A percentile compares a stretch with the other conserved stretches of the same genome.
These are phyloP conservation scores for Scatophagus argus DNA, from an alignment of 2,113 vertebrate genomes.

Conservation along the genomic window DNA sequence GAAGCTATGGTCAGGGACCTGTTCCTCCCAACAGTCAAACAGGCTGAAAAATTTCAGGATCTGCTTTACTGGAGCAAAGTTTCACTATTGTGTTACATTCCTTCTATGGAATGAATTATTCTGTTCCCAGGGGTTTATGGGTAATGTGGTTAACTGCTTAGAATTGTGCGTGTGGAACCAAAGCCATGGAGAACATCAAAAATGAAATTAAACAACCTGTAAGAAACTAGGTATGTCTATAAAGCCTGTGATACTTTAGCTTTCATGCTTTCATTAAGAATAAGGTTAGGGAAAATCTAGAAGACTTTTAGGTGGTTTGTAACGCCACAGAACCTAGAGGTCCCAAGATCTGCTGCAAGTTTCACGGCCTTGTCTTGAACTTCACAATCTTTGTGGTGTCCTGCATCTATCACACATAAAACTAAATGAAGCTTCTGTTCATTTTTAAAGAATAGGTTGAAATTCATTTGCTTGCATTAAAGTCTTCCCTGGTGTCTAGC, in stretches of 20 bases:
- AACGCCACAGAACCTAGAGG: conserved; percentile 15
- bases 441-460: conserved; percentile 17
- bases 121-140: conserved; percentile 70
- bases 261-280: conserved; percentile 33
- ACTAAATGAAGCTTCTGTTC: conserved; percentile 1
- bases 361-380: conserved; percentile 52
- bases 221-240: conserved; percentile 62
- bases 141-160: conserved; percentile 64
- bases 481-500: conserved; percentile 28
- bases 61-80: conserved; percentile 62
- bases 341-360: conserved; percentile 20
- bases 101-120: conserved; percentile 60
- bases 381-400: conserved; percentile 18
- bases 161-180: conserved; percentile 61
- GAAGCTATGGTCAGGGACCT: conserved; percentile 34
- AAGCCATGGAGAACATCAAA: conserved; percentile 56
- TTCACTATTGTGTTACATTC: conserved; percentile 47
- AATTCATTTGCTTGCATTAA: conserved; percentile 21
- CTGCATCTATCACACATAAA: conserved; percentile 15
- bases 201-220: conserved; percentile 66
- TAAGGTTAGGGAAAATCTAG: conserved; percentile 44
- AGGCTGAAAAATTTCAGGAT: conserved; percentile 43
- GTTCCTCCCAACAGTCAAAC: conserved; percentile 30
- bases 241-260: conserved; percentile 51
- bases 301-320: conserved; percentile 51